These are phyloP conservation scores for Drosophila formosana DNA, from an alignment of 2,888 invertebrate genomes.

Conservation along the genomic window DNA sequence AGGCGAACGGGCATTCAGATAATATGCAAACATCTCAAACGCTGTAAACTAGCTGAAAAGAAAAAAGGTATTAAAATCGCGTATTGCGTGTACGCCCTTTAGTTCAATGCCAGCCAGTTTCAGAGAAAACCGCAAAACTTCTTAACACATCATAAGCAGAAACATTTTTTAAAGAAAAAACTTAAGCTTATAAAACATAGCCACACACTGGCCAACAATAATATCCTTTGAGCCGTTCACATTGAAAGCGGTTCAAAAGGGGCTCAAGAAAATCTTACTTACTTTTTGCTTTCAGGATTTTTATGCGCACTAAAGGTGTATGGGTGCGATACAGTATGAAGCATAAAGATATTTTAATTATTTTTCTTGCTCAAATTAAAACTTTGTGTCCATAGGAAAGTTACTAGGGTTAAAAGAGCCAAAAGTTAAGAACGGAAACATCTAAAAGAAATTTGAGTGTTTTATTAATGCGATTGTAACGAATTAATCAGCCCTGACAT, in stretches of 20 bases:
- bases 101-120: conserved; percentile 60
- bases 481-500: too few species aligned
- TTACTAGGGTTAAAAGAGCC: conserved; percentile 5
- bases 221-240: conserved; percentile 36
- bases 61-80: conserved; percentile 14
- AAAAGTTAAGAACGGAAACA: neutral
- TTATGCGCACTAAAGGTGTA: conserved; percentile 29
- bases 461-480: too few species aligned
- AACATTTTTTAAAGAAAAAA: conserved; percentile 24
- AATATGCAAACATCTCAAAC: conserved; percentile 59
- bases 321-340: neutral
- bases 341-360: conserved; percentile 61
- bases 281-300: conserved; percentile 25
- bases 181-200: conserved; percentile 34
- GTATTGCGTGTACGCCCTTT: conserved; percentile 43
- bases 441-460: neutral
- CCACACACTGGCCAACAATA: conserved; percentile 5
- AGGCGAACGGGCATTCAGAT: conserved; percentile 51
- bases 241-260: conserved; percentile 19
- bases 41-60: conserved; percentile 46
- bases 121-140: conserved; percentile 43
- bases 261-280: conserved; percentile 23
- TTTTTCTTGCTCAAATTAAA: conserved; percentile 42
- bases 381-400: conserved; percentile 35
- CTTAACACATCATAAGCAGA: conserved; percentile 55